phyloP scores from a whole-genome alignment of 1,140 invertebrate species.

The Pseudoatta argentina region DNA sequence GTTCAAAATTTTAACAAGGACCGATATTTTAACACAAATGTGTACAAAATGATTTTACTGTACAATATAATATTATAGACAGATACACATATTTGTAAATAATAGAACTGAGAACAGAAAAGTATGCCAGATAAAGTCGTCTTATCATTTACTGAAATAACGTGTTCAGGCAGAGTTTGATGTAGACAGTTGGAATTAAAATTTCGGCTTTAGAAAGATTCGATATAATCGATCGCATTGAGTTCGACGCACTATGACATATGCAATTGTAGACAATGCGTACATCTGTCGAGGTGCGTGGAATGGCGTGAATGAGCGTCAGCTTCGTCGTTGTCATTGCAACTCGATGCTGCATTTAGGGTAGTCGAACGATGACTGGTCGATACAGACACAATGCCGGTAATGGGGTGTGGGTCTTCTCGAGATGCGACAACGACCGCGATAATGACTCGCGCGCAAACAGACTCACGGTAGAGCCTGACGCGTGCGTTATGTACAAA shows the following conservation, averaged over 20 bases:
- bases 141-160: not conserved
- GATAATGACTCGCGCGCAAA: slow-evolving; percentile 44
- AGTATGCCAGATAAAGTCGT: not conserved
- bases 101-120: not conserved
- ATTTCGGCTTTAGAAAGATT: not conserved
- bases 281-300: slow-evolving; percentile 11
- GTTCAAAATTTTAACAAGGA: no score
- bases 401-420: slow-evolving; percentile 41
- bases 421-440: slow-evolving; percentile 28
- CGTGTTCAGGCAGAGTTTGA: not conserved
- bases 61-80: not conserved
- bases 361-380: slow-evolving; percentile 48
- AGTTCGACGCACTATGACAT: slow-evolving; percentile 34
- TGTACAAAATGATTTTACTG: not conserved
- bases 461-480: not conserved
- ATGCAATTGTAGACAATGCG: slow-evolving; percentile 37
- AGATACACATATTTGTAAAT: not conserved
- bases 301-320: slow-evolving; percentile 44
- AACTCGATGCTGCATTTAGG: slow-evolving; percentile 39
- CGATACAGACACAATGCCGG: slow-evolving; percentile 37
- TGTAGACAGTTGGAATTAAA: not conserved
- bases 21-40: no score
- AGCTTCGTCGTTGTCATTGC: slow-evolving; percentile 16
- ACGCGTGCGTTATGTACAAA: slow-evolving; percentile 27
- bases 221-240: slow-evolving; percentile 40